These are phyloP conservation scores for Chiloscyllium plagiosum DNA, from an alignment of 2,113 vertebrate species.

Conservation along the genomic window DNA sequence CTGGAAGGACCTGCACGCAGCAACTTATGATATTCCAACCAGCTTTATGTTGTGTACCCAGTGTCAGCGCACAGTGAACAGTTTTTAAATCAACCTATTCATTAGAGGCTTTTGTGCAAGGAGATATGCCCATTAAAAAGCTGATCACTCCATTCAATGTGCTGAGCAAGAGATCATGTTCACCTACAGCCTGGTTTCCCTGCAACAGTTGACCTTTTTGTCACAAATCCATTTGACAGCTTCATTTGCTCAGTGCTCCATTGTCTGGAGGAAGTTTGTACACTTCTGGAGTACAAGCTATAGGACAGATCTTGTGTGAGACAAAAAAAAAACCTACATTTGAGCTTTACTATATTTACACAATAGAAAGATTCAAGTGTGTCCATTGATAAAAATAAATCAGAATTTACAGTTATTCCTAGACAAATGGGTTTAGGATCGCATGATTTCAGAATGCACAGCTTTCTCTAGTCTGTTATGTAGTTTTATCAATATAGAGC, in stretches of 20 bases:
- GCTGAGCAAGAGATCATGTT: background rate
- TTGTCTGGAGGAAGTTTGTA: background rate
- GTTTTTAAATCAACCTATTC: background rate
- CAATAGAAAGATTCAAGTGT: background rate
- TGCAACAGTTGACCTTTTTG: background rate
- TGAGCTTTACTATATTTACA: background rate
- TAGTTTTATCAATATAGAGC: background rate
- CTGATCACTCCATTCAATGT: background rate
- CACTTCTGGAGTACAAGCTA: background rate
- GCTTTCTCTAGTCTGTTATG: background rate
- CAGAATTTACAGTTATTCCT: background rate
- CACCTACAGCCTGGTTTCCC: background rate
- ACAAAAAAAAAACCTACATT: background rate
- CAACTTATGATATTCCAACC: background rate
- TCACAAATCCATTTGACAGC: background rate
- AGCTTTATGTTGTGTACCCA: background rate
- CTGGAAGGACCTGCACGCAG: background rate
- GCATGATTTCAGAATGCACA: background rate
- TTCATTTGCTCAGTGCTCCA: background rate
- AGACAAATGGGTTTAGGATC: background rate
- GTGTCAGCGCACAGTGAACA: background rate
- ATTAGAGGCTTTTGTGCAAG: background rate
- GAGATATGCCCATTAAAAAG: background rate
- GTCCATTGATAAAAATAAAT: background rate
- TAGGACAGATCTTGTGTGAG: background rate